Evolutionary conservation across 1,140 invertebrate species (phyloP).

Genomic region (Heliconius hewitsoni): DNA sequence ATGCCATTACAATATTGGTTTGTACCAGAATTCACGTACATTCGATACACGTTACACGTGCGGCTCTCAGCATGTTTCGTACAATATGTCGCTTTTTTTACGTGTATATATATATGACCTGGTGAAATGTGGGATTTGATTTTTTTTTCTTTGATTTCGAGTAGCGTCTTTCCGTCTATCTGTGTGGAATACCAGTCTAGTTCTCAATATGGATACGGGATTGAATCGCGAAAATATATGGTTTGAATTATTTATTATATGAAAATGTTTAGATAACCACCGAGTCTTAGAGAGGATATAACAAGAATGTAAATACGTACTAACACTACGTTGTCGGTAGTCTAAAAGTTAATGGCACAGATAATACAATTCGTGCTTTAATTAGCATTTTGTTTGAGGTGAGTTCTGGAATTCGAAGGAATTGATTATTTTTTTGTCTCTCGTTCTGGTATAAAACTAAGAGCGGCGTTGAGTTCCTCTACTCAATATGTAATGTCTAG

Average conservation of each 20-base stretch:
- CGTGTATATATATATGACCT: slow-evolving; percentile 34
- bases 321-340: too few species aligned
- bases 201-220: not conserved
- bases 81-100: slow-evolving; percentile 33
- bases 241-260: not conserved
- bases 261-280: too few species aligned
- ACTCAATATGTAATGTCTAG: too few species aligned
- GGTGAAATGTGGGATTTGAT: slow-evolving; percentile 33
- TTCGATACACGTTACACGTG: slow-evolving; percentile 18
- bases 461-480: too few species aligned
- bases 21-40: not conserved
- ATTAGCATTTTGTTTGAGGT: too few species aligned
- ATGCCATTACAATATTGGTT: slow-evolving; percentile 15
- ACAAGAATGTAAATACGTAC: too few species aligned
- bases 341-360: too few species aligned
- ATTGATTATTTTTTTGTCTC: too few species aligned
- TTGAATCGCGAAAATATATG: not conserved
- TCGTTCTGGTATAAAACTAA: too few species aligned
- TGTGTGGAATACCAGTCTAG: not conserved
- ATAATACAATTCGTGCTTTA: too few species aligned
- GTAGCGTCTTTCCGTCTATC: not conserved
- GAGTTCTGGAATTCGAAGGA: too few species aligned
- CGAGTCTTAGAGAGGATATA: too few species aligned
- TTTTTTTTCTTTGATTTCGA: slow-evolving; percentile 32
- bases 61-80: slow-evolving; percentile 29